These are phyloP conservation scores for Pandemis heparana DNA, from an alignment of 2,888 invertebrate species.

Conservation along the genomic window DNA sequence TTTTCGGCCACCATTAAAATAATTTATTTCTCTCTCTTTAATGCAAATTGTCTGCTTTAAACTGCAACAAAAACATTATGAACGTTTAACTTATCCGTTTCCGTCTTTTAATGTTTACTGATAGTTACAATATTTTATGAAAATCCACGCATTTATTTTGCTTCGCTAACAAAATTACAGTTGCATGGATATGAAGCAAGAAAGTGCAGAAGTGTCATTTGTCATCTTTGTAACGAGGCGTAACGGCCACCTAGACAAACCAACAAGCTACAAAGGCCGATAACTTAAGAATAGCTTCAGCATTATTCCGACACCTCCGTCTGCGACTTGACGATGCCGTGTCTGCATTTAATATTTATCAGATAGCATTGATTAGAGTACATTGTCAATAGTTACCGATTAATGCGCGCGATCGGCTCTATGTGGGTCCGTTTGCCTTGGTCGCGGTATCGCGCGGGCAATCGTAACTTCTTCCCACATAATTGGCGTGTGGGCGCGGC, in stretches of 20 bases:
- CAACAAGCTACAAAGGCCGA: conserved; percentile 12
- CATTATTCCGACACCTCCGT: conserved; percentile 30
- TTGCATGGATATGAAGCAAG: background rate
- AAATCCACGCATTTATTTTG: background rate
- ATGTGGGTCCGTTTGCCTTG: conserved; percentile 74
- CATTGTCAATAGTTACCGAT: conserved; percentile 75
- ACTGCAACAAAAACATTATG: background rate
- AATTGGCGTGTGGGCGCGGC: conserved; percentile 84
- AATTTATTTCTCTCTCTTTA: background rate
- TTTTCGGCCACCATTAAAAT: background rate
- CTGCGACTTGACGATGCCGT: conserved; percentile 31
- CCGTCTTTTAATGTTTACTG: background rate
- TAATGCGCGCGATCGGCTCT: conserved; percentile 70
- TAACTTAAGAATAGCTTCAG: conserved; percentile 6
- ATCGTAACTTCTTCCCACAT: conserved; percentile 85
- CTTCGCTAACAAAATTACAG: background rate
- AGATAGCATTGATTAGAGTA: conserved; percentile 69
- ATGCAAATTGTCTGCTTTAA: background rate
- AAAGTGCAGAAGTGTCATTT: conserved; percentile 19
- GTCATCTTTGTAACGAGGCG: conserved; percentile 32
- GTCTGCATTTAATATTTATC: conserved; percentile 45
- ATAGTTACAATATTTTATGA: background rate
- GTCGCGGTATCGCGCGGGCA: conserved; percentile 72
- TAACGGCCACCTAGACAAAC: conserved; percentile 22
- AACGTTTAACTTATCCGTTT: background rate